These are phyloP conservation scores for Circaetus gallicus DNA, from an alignment of 2,113 vertebrate genomes.

Conservation along the genomic window DNA sequence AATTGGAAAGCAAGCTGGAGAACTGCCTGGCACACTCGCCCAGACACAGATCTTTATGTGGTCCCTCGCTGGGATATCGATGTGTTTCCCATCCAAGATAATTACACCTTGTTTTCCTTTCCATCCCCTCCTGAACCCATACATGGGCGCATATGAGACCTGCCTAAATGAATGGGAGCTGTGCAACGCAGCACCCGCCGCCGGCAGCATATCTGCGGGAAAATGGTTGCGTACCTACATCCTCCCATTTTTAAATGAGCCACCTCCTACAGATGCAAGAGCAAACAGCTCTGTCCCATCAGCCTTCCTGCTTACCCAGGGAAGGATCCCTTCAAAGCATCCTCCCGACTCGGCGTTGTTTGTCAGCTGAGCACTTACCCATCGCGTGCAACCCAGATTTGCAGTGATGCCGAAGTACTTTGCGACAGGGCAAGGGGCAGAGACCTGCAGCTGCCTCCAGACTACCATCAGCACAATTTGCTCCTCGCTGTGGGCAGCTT, in stretches of 20 bases:
- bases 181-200: not conserved
- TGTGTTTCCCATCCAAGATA: not conserved
- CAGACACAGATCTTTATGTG: not conserved
- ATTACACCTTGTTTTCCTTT: accelerated
- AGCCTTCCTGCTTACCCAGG: not conserved
- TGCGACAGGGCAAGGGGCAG: not conserved
- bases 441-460: not conserved
- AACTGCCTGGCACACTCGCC: not conserved
- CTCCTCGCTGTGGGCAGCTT: not conserved
- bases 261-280: not conserved
- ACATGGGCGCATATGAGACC: not conserved
- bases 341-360: not conserved
- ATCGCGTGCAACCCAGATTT: accelerated
- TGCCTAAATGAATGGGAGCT: not conserved
- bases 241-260: not conserved
- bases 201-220: not conserved
- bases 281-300: not conserved
- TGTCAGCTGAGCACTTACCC: not conserved
- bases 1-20: not conserved
- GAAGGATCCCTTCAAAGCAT: not conserved
- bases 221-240: not conserved
- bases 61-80: not conserved
- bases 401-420: not conserved
- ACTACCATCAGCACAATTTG: not conserved
- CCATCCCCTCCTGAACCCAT: too few relatives aligned